A percentile compares a stretch with the other conserved stretches of the same genome.
Conservation (phyloP, 2,888 invertebrate species). For the Melanostoma scalare region DNA sequence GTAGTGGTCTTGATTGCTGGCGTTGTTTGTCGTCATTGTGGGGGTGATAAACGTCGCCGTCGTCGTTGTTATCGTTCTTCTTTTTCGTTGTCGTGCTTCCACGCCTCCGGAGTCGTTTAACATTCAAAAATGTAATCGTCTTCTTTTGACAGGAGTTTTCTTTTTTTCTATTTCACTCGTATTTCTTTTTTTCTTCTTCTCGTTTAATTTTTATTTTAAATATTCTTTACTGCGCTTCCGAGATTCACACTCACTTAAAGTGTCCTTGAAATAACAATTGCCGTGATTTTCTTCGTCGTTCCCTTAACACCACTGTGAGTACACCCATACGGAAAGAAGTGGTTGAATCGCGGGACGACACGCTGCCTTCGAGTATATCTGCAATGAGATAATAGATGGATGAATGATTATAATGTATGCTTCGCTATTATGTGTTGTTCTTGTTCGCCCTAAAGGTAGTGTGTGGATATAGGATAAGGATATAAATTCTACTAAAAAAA, state of each 20-base stretch:
- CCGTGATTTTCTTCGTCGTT: slow-evolving; percentile 65
- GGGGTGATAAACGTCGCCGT: slow-evolving; percentile 61
- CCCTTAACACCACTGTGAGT: slow-evolving; percentile 42
- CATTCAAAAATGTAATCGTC: slow-evolving; percentile 76
- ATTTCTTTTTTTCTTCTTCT: slow-evolving; percentile 25
- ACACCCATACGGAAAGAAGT: slow-evolving; percentile 47
- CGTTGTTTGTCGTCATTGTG: slow-evolving; percentile 77
- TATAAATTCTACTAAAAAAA: slow-evolving; percentile 29
- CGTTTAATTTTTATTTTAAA: slow-evolving; percentile 46
- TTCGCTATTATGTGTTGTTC: slow-evolving; percentile 65
- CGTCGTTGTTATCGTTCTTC: slow-evolving; percentile 43
- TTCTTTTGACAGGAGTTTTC: slow-evolving; percentile 37
- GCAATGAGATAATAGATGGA: slow-evolving; percentile 75
- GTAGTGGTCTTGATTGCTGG: slow-evolving; percentile 88
- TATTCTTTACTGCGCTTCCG: slow-evolving; percentile 63
- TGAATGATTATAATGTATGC: slow-evolving; percentile 71
- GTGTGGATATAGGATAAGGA: slow-evolving; percentile 36
- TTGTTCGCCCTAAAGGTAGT: slow-evolving; percentile 41
- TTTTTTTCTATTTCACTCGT: slow-evolving; percentile 17
- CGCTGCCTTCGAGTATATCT: slow-evolving; percentile 73
- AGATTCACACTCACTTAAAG: slow-evolving; percentile 67
- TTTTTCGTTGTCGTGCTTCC: slow-evolving; percentile 70
- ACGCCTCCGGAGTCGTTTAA: slow-evolving; percentile 80
- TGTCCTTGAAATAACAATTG: slow-evolving; percentile 71
- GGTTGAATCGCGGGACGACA: neutral